Conservation (phyloP, 2,113 vertebrate genomes). For the Eclectus roratus region DNA sequence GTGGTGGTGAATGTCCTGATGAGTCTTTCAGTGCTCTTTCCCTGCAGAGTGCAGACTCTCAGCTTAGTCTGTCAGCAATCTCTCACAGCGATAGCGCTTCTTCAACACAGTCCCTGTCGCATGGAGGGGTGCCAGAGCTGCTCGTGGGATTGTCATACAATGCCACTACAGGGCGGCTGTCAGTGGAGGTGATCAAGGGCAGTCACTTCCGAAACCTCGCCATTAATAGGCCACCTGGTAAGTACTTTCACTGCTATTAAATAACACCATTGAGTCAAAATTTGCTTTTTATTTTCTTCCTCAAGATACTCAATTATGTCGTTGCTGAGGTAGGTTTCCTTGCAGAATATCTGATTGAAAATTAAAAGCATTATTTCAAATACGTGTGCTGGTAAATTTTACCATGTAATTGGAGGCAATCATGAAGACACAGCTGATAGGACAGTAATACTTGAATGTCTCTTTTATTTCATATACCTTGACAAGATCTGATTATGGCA, state of each 20-base stretch:
- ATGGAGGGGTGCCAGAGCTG: slow-evolving; percentile 92
- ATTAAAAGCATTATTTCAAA: not conserved
- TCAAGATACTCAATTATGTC: not conserved
- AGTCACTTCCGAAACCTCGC: slow-evolving; percentile 96
- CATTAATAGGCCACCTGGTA: slow-evolving; percentile 90
- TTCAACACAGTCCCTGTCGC: slow-evolving; percentile 90
- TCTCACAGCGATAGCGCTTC: slow-evolving; percentile 89
- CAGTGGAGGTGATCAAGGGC: slow-evolving; percentile 96
- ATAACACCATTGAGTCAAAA: not conserved
- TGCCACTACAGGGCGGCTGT: slow-evolving; percentile 92
- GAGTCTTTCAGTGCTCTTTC: slow-evolving; percentile 62
- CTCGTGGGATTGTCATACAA: slow-evolving; percentile 92
- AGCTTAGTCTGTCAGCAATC: slow-evolving; percentile 84
- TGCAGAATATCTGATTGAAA: not conserved
- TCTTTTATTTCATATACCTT: not conserved
- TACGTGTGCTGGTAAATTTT: not conserved
- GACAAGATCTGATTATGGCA: not conserved
- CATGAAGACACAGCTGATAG: not conserved
- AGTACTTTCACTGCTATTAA: slow-evolving; percentile 46
- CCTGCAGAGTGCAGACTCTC: slow-evolving; percentile 85
- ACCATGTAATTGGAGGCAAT: not conserved
- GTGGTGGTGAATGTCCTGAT: slow-evolving; percentile 47
- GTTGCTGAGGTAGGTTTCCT: not conserved
- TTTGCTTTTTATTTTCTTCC: slow-evolving; percentile 14
- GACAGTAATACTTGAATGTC: not conserved